A percentile compares a stretch with the other conserved stretches of the same genome.
Conservation (phyloP, 1,140 invertebrate species). For the Magallana angulata region DNA sequence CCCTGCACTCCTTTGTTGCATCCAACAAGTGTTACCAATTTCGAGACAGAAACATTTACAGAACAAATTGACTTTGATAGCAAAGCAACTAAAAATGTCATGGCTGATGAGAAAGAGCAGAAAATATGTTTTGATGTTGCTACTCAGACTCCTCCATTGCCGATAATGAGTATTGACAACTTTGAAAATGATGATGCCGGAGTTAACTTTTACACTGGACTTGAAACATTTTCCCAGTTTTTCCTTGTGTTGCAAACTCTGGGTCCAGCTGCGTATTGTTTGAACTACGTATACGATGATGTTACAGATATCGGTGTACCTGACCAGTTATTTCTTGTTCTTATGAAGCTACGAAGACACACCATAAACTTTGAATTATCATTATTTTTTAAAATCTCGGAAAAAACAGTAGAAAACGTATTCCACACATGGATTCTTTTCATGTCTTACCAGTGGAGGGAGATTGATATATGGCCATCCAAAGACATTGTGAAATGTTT, state of each 20-base stretch:
- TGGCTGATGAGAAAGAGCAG: neutral
- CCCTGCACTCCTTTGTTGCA: too few species aligned
- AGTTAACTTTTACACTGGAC: slow-evolving; percentile 51
- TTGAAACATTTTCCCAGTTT: slow-evolving; percentile 50
- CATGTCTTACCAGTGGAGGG: slow-evolving; percentile 54
- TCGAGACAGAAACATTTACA: too few species aligned
- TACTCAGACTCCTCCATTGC: slow-evolving; percentile 5
- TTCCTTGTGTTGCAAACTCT: slow-evolving; percentile 56
- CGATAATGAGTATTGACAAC: slow-evolving; percentile 5
- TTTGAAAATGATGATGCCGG: slow-evolving; percentile 24
- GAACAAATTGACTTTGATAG: too few species aligned
- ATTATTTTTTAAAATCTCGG: slow-evolving; percentile 49
- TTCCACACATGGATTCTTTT: slow-evolving; percentile 56
- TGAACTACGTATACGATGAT: slow-evolving; percentile 49
- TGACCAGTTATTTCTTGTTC: slow-evolving; percentile 53
- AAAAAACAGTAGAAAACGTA: slow-evolving; percentile 51
- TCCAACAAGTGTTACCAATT: too few species aligned
- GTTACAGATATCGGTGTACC: slow-evolving; percentile 26
- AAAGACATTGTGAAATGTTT: slow-evolving; percentile 45
- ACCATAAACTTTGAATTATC: slow-evolving; percentile 55
- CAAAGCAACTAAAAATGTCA: too few species aligned
- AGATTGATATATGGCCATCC: slow-evolving; percentile 52
- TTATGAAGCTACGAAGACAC: slow-evolving; percentile 56
- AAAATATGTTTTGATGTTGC: neutral
- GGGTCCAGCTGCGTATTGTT: slow-evolving; percentile 54